A percentile compares a stretch with the other conserved stretches of the same genome.
These are phyloP conservation scores for Coracopsis vasa DNA, from an alignment of 2,113 vertebrate species.

Conservation along the genomic window DNA sequence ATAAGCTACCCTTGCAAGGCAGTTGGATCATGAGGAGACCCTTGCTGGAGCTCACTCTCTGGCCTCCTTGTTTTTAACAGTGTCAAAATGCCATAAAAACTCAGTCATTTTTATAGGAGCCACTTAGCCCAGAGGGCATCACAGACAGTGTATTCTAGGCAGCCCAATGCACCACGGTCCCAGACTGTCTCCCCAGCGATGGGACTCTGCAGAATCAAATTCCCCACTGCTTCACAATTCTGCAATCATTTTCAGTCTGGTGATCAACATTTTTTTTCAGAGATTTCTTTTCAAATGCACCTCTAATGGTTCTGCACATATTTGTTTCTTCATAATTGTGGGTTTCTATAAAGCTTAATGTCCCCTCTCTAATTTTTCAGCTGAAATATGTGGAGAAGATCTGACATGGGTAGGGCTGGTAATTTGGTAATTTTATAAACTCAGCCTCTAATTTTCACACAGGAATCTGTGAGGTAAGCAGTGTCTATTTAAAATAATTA, in stretches of 20 bases:
- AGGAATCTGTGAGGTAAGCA: conserved; percentile 11
- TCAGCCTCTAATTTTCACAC: conserved; percentile 48
- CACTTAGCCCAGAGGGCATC: background rate
- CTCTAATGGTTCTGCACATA: conserved; percentile 10
- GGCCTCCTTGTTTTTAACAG: background rate
- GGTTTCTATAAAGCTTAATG: conserved; percentile 37
- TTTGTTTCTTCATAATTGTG: conserved; percentile 17
- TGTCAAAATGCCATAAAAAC: background rate
- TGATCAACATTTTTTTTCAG: background rate
- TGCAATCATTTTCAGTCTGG: background rate
- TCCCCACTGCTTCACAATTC: background rate
- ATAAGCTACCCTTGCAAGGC: background rate
- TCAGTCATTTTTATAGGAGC: background rate
- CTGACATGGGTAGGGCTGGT: conserved; percentile 22
- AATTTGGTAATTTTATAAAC: conserved; percentile 58
- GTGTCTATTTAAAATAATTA: background rate
- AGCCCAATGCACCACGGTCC: background rate
- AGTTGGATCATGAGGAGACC: background rate
- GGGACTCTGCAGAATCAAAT: background rate
- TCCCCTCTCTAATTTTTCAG: conserved; percentile 42
- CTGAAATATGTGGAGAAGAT: conserved; percentile 23
- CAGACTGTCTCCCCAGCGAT: background rate
- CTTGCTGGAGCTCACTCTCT: background rate
- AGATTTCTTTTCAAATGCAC: conserved; percentile 16
- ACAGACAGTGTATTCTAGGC: background rate